Base-by-base conservation (phyloP, 2,888 invertebrate species). In the Phrixothrix hirtus region DNA sequence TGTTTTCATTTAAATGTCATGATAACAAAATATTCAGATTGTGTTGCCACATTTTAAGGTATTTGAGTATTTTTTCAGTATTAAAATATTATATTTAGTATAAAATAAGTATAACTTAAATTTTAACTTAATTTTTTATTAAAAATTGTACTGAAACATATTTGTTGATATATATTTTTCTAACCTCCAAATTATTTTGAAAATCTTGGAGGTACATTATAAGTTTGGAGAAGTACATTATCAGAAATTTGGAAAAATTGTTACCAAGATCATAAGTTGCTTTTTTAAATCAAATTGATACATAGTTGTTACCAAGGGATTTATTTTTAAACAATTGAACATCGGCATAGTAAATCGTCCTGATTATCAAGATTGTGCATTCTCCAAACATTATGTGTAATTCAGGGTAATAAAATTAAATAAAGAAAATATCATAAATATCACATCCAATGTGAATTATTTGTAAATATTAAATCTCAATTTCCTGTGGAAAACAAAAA, bases 61-160 rank as follows among this genome's bases (percentile, higher is more conserved):
- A 43, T 26, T 32, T 25, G 43, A 43, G 34, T 43, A 43, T 43
- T 43, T 34, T 43, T 43, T 43, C 43, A 43, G 43, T 43, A 43
- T 43, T 43, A 38, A 26, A 36, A 17, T 21, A 11, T n/a, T 41
- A 41, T 9, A 41, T 30, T 29, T 42, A 42, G 42, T 17, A 30
- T 25, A 30, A 21, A 41, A 16, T 41, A 31, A 12, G 31, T 12
- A 12, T 29, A 21, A 21, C 21, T 21, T 21, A 21, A 21, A 12
- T 37, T 38, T 38, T 27, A 36, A 36, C 35, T 36, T 36, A 36
- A 36, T 10, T 38, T 13, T 14, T 31, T 13, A 3, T 31, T 2
- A 25, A 21, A 21, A 21, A 14, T 38, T 38, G 38, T 38, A 29
- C 30, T 3, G 16, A 30, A 10, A 7, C 5, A 30, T 26, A 15